These are phyloP conservation scores for Apostichopus japonicus DNA, from an alignment of 35 echinoderm and acorn worm genomes.

Conservation along the genomic window DNA sequence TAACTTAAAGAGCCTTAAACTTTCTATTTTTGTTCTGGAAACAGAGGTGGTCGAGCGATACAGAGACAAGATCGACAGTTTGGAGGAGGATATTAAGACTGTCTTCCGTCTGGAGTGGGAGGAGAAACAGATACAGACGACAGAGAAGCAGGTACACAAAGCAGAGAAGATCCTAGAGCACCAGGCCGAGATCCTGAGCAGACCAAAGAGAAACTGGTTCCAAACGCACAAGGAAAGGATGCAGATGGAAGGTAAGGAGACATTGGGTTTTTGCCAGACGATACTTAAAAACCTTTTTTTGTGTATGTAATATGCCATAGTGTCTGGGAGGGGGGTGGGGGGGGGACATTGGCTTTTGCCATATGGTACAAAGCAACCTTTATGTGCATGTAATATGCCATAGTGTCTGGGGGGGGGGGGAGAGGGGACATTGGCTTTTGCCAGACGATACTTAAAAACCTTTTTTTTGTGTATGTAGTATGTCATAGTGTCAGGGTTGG, in stretches of 20 bases:
- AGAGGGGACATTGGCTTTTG: too few relatives aligned
- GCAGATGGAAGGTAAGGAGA: slow-evolving; percentile 70
- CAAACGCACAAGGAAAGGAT: slow-evolving; percentile 86
- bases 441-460: too few relatives aligned
- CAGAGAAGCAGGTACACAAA: slow-evolving; percentile 84
- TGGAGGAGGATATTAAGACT: slow-evolving; percentile 90
- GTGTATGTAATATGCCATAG: too few relatives aligned
- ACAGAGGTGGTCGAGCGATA: slow-evolving; percentile 87
- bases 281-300: neutral
- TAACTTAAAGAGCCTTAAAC: neutral
- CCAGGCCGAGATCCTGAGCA: slow-evolving; percentile 64
- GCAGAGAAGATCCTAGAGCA: slow-evolving; percentile 79
- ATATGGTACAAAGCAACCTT: too few relatives aligned
- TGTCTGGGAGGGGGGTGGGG: too few relatives aligned
- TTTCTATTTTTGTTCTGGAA: neutral
- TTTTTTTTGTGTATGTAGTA: too few relatives aligned
- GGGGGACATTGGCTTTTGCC: too few relatives aligned
- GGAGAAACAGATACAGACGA: slow-evolving; percentile 86
- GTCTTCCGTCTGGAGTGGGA: slow-evolving; percentile 78
- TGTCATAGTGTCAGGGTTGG: too few relatives aligned
- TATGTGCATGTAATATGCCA: too few relatives aligned
- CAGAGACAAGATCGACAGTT: slow-evolving; percentile 80
- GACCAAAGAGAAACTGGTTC: slow-evolving; percentile 91
- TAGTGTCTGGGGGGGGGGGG: too few relatives aligned
- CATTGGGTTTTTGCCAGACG: neutral